Evolutionary conservation across 2,113 vertebrate species (phyloP), one percentile per base, ranked within the genome.

Genomic region (Riparia riparia): DNA sequence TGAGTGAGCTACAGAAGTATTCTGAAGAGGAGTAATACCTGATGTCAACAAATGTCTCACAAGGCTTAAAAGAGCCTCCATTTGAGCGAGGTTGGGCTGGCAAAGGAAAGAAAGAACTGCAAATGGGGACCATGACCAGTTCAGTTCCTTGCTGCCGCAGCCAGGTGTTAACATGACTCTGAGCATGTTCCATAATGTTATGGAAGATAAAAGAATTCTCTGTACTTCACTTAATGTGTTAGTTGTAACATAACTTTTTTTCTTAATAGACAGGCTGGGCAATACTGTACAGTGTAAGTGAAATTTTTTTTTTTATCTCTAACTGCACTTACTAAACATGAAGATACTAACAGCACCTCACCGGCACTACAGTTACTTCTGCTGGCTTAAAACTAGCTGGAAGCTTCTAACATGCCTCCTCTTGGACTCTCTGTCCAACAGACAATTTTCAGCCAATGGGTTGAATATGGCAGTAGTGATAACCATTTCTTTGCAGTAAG

Each of bases 211-310:
- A 86, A n/a, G 31, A 80, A 77, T 61, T 68, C 34, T 44, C 26
- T 73, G 2, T 77, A 25, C 19, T 86, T 80, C 42, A 32, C 31
- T 86, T 49, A 82, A 69, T 42, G 16, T 85, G 41, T 90, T 86
- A 95, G 60, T 96, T 95, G 51, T 96, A 96, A 96, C 32, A 0
- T 81, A 93, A 13, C 19, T 90, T 94, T 96, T 96, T 97, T 97
- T 89, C 86, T 97, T 92, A 82, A 73, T 97, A 97, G 94, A 97
- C 95, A 95, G 93, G 91, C 94, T 96, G 95, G 97, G 64, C 95
- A 95, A 24, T 97, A 95, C 96, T 96, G 70, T 96, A 81, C 95
- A 89, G 76, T 94, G 93, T 98, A 97, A 98, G 94, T 98, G 93
- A 93, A 92, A 41, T 86, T 94, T 86, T 41, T 63, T 37, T 86